Evolutionary conservation across 2,113 vertebrate genomes (phyloP).

Genomic region (Indri indri): DNA sequence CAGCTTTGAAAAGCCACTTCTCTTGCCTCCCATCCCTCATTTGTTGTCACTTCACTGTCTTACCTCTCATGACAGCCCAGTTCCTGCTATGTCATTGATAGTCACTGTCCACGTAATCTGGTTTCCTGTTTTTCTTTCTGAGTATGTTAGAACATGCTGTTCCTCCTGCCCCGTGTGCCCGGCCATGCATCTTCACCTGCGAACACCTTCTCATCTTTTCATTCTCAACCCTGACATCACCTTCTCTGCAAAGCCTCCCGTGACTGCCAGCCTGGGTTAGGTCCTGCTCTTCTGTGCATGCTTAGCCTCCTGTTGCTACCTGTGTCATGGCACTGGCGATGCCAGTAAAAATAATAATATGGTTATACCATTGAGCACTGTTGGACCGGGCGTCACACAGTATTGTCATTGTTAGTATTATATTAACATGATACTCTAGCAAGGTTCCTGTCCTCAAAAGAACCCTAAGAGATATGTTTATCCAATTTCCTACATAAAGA

Average conservation of each 20-base stretch:
- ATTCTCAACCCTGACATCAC: neutral
- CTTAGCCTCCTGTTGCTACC: neutral
- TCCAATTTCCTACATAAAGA: neutral
- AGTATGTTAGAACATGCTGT: neutral
- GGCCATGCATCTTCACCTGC: neutral
- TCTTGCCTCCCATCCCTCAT: neutral
- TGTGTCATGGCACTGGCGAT: neutral
- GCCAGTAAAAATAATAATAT: neutral
- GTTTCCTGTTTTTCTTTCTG: neutral
- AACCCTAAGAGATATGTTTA: neutral
- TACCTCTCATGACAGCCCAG: neutral
- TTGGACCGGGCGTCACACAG: neutral
- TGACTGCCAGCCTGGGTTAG: neutral
- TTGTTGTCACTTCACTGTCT: neutral
- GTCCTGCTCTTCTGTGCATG: neutral
- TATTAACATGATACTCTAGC: neutral
- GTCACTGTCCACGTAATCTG: neutral
- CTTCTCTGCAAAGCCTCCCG: neutral
- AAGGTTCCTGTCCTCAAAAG: neutral
- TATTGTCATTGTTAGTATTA: neutral
- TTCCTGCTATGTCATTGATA: neutral
- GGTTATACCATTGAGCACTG: neutral
- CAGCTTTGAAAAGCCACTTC: too few relatives aligned
- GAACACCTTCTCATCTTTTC: neutral
- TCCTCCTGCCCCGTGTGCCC: neutral